Evolutionary conservation across 1,140 invertebrate genomes (phyloP).

Genomic region (Drosophila willistoni): DNA sequence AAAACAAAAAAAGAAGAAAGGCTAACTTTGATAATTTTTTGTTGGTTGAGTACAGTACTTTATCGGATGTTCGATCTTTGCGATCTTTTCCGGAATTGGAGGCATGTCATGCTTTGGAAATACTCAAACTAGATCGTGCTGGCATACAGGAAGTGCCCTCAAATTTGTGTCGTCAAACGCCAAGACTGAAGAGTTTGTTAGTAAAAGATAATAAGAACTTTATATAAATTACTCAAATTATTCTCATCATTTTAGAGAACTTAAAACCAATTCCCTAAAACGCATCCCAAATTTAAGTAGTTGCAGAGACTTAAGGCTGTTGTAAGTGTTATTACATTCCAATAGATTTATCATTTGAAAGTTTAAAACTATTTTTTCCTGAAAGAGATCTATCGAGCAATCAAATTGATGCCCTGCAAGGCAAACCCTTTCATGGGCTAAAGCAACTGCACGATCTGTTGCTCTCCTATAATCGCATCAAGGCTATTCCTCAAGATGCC

Average conservation of each 20-base stretch:
- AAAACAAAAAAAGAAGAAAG: not conserved
- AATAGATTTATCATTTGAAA: not conserved
- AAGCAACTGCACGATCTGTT: constrained; percentile 92
- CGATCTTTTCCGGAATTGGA: constrained; percentile 92
- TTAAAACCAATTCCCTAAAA: constrained; percentile 91
- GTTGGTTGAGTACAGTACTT: constrained; percentile 85
- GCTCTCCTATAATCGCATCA: constrained; percentile 92
- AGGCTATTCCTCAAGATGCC: constrained; percentile 89
- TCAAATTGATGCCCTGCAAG: constrained; percentile 88
- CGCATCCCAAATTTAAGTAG: constrained; percentile 88
- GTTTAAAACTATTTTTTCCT: not conserved
- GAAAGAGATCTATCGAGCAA: constrained; percentile 95
- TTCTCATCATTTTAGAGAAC: constrained; percentile 87
- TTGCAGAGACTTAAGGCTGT: constrained; percentile 90
- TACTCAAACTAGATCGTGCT: constrained; percentile 92
- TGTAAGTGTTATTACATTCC: constrained; percentile 88
- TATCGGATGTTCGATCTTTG: constrained; percentile 93
- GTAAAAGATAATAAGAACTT: constrained; percentile 80
- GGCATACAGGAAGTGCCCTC: constrained; percentile 88
- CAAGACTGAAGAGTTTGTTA: constrained; percentile 93
- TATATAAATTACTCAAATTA: not conserved
- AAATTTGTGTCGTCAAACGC: constrained; percentile 90
- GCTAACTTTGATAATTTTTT: not conserved
- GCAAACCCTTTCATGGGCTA: constrained; percentile 88
- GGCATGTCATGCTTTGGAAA: constrained; percentile 90